These are phyloP conservation scores for Bombus confusus DNA, from an alignment of 1,140 invertebrate genomes.

Conservation along the genomic window DNA sequence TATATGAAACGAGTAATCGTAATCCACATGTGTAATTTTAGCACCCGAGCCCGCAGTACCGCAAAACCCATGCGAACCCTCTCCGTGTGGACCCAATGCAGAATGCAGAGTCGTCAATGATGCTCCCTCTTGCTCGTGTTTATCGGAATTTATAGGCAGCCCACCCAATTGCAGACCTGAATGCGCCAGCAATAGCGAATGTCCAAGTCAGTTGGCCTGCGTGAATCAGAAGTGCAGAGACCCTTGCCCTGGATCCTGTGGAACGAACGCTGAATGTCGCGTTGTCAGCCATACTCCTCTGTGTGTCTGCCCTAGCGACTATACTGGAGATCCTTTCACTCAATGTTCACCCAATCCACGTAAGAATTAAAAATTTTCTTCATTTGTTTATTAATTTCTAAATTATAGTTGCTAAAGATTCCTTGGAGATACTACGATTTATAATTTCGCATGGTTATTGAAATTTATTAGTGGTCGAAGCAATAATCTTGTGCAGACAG, in stretches of 20 bases:
- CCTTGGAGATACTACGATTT: neutral
- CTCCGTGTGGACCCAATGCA: neutral
- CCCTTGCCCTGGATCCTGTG: slow-evolving; percentile 87
- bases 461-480: neutral
- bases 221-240: slow-evolving; percentile 87
- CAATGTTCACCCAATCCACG: slow-evolving; percentile 67
- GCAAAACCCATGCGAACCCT: neutral
- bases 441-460: neutral
- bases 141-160: neutral
- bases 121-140: neutral
- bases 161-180: slow-evolving; percentile 86
- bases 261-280: slow-evolving; percentile 84
- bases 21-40: neutral
- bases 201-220: slow-evolving; percentile 85
- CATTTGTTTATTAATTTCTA: neutral
- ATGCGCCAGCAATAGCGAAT: slow-evolving; percentile 85
- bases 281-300: slow-evolving; percentile 86
- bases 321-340: slow-evolving; percentile 85
- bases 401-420: neutral
- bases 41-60: neutral
- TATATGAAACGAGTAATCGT: neutral
- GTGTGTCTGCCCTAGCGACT: slow-evolving; percentile 84
- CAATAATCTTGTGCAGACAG: neutral
- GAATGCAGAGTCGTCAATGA: neutral
- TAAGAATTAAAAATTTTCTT: neutral